These are phyloP conservation scores for Piezodorus guildinii DNA, from an alignment of 1,140 invertebrate species.

Conservation along the genomic window DNA sequence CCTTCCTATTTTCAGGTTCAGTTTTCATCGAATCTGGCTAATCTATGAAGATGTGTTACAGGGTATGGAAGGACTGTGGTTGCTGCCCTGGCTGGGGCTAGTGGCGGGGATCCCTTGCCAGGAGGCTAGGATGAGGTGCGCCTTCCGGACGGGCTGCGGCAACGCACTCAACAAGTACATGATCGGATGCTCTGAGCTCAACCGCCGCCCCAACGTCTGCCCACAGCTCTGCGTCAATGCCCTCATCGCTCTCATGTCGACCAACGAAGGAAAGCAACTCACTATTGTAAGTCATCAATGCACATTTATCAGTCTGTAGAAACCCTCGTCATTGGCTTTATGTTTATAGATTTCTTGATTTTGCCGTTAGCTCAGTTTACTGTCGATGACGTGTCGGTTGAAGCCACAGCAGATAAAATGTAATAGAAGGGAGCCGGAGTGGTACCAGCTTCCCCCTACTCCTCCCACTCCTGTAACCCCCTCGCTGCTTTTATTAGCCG, in stretches of 20 bases:
- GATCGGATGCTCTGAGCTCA: conserved; percentile 51
- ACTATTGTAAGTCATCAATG: conserved; percentile 58
- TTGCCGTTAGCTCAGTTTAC: too few species aligned
- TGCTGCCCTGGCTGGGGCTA: background rate
- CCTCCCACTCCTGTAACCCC: too few species aligned
- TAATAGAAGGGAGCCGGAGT: too few species aligned
- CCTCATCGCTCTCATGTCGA: conserved; percentile 62
- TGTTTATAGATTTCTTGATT: too few species aligned
- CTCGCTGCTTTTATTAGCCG: too few species aligned
- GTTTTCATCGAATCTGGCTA: too few species aligned
- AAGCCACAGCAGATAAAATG: too few species aligned
- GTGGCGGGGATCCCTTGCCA: conserved; percentile 40
- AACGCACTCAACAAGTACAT: conserved; percentile 60
- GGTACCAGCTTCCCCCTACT: too few species aligned
- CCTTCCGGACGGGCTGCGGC: conserved; percentile 59
- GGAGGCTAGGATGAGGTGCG: conserved; percentile 54
- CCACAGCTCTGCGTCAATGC: conserved; percentile 58
- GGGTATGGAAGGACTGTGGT: background rate
- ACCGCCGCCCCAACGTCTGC: conserved; percentile 37
- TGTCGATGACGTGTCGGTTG: too few species aligned
- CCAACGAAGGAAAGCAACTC: conserved; percentile 60
- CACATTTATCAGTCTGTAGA: too few species aligned
- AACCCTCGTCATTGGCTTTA: too few species aligned
- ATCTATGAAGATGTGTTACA: background rate
- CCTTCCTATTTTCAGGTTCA: too few species aligned